phyloP scores from a whole-genome alignment of 2,113 vertebrate genomes.

The Piprites chloris region DNA sequence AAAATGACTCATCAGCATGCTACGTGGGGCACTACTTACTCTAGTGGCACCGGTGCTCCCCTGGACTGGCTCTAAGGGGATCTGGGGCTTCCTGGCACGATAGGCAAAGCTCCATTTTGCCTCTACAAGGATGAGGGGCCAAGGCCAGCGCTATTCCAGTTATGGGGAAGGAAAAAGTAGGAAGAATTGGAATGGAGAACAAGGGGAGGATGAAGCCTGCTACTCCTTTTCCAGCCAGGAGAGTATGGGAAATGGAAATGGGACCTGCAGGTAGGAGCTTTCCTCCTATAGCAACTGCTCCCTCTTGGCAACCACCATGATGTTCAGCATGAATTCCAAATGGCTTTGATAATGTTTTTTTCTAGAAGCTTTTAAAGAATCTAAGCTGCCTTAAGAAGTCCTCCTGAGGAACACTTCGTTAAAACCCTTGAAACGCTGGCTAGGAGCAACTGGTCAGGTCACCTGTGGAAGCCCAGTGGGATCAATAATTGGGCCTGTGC shows the following conservation, averaged over 20 bases:
- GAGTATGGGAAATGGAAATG: background rate
- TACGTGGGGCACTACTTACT: fast-evolving
- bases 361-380: background rate
- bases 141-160: background rate
- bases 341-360: background rate
- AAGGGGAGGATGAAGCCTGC: background rate
- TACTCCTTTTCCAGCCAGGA: background rate
- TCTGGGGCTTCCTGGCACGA: background rate
- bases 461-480: background rate
- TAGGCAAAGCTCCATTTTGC: background rate
- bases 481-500: background rate
- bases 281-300: background rate
- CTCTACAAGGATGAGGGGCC: background rate
- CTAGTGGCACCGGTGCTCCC: background rate
- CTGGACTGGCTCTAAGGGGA: background rate
- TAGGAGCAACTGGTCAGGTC: background rate
- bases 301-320: background rate
- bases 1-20: background rate
- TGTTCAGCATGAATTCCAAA: background rate
- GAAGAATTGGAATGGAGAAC: background rate
- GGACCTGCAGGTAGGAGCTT: background rate
- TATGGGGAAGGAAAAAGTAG: background rate
- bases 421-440: background rate
- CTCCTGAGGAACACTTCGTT: background rate
- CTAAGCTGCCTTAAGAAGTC: background rate